Conservation (phyloP, 1,140 invertebrate genomes). For the Zaprionus ghesquierei region DNA sequence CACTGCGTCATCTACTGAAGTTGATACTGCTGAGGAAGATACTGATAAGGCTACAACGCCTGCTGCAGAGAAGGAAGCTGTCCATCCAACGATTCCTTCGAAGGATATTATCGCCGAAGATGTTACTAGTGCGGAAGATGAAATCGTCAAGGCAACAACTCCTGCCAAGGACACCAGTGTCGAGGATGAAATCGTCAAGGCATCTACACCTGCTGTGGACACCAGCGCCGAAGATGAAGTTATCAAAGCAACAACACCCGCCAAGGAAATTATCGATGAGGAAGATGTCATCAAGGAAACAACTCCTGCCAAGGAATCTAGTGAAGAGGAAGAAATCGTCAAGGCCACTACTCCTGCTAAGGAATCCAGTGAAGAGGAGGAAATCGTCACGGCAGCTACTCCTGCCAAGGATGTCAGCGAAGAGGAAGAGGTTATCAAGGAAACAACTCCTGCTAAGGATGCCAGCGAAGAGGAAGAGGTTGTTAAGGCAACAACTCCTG, state of each 20-base stretch:
- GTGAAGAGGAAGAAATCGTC: neutral
- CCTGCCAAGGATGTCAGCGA: neutral
- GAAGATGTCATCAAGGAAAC: neutral
- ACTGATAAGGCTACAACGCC: constrained; percentile 4
- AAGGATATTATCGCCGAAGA: neutral
- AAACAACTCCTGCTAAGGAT: neutral
- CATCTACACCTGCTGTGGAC: neutral
- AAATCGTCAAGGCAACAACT: neutral
- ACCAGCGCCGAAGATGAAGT: neutral
- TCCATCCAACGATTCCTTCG: neutral
- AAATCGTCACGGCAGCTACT: neutral
- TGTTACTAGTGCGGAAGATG: neutral
- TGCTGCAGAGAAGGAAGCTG: neutral
- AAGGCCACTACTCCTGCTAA: neutral
- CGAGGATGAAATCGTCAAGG: neutral
- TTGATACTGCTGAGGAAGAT: neutral
- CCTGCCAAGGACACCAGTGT: neutral
- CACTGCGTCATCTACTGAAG: neutral
- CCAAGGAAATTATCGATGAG: neutral
- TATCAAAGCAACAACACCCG: neutral
- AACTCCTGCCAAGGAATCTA: neutral
- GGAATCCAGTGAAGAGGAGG: neutral
- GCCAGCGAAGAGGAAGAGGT: constrained; percentile 1
- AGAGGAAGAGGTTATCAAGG: neutral
- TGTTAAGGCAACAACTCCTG: constrained; percentile 11